These are phyloP conservation scores for Bergia puertoricense DNA, from an alignment of 92 coral and sea anemone genomes.

Conservation along the genomic window DNA sequence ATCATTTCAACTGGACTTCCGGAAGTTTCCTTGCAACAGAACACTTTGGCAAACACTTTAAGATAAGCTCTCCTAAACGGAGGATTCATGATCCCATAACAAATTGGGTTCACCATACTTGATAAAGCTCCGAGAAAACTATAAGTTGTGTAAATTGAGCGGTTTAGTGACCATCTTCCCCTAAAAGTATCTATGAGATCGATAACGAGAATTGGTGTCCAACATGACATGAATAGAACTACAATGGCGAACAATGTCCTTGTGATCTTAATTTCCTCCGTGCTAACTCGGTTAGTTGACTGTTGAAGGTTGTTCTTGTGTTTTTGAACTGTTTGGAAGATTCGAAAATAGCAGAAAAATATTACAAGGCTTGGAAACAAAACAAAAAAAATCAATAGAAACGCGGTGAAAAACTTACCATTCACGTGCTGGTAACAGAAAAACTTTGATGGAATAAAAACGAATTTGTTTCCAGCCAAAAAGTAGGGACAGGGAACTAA, in stretches of 20 bases:
- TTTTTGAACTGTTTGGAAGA: conserved; percentile 56
- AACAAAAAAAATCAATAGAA: conserved; percentile 36
- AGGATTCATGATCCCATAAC: conserved; percentile 38
- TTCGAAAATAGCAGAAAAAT: conserved; percentile 53
- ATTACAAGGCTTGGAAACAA: conserved; percentile 52
- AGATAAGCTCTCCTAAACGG: conserved; percentile 21
- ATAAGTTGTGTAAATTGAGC: conserved; percentile 2
- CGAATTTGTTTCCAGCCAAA: conserved; percentile 53
- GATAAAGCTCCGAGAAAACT: conserved; percentile 34
- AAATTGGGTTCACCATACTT: conserved; percentile 38
- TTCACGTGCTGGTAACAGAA: conserved; percentile 56
- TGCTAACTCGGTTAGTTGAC: conserved; percentile 16
- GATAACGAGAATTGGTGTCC: conserved; percentile 20
- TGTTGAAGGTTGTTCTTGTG: conserved; percentile 56
- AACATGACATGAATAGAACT: conserved; percentile 25
- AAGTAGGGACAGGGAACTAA: conserved; percentile 59
- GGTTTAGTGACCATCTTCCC: conserved; percentile 33
- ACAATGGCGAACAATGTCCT: conserved; percentile 32
- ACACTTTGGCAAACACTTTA: conserved; percentile 1
- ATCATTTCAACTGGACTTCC: not conserved
- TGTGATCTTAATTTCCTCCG: conserved; percentile 42
- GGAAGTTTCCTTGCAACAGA: not conserved
- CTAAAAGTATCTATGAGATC: conserved; percentile 28
- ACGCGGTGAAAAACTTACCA: conserved; percentile 40
- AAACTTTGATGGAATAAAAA: conserved; percentile 67